phyloP scores from a whole-genome alignment of 1,140 invertebrate species.

The Anagrus nilaparvatae region DNA sequence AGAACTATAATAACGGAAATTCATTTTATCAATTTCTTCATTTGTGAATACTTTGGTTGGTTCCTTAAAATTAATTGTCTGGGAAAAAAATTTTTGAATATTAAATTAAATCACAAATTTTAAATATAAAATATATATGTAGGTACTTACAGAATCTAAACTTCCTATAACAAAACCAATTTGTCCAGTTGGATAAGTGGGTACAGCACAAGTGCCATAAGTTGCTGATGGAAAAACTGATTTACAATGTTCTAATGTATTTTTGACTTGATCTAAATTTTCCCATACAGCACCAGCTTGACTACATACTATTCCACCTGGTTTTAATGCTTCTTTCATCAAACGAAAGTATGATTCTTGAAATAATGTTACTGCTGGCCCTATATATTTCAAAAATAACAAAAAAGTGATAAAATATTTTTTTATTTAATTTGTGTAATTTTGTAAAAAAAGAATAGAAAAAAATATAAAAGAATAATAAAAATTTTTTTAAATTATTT shows the following conservation, averaged over 20 bases:
- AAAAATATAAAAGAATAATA: constrained; percentile 6
- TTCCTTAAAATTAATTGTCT: constrained; percentile 54
- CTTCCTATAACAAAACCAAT: constrained; percentile 86
- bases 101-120: too few relatives aligned
- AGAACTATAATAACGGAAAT: constrained; percentile 76
- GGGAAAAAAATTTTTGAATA: too few relatives aligned
- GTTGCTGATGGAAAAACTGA: constrained; percentile 64
- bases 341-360: constrained; percentile 82
- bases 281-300: constrained; percentile 90
- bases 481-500: constrained; percentile 1
- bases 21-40: constrained; percentile 59
- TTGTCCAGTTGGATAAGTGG: constrained; percentile 92
- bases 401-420: constrained; percentile 6
- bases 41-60: constrained; percentile 57
- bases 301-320: constrained; percentile 84
- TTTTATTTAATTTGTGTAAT: constrained; percentile 1
- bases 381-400: too few relatives aligned
- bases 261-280: constrained; percentile 66
- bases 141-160: constrained; percentile 25
- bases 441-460: neutral
- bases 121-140: too few relatives aligned
- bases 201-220: constrained; percentile 77
- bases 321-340: constrained; percentile 72
- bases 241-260: constrained; percentile 62
- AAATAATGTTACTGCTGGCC: constrained; percentile 62